phyloP scores from a whole-genome alignment of 2,797 vertebrate species.

The Enteromius viviparus region DNA sequence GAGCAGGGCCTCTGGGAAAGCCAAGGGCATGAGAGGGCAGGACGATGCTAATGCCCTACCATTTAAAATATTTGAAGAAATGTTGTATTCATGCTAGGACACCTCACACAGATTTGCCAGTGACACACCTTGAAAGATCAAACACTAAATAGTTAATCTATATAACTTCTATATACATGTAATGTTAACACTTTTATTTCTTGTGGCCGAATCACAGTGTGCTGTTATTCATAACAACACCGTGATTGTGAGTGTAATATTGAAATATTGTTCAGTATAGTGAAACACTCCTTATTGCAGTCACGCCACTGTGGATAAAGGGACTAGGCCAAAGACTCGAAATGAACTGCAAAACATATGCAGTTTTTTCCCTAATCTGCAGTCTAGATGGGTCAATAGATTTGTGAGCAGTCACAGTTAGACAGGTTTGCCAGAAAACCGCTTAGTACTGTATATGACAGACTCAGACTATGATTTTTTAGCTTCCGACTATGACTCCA shows the following conservation, averaged over 20 bases:
- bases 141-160: neutral
- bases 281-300: neutral
- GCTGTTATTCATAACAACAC: neutral
- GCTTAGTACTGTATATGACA: neutral
- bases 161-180: neutral
- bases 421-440: neutral
- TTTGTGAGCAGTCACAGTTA: neutral
- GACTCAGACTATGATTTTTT: neutral
- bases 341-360: neutral
- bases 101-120: neutral
- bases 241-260: neutral
- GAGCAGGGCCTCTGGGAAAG: slow-evolving; percentile 44
- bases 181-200: neutral
- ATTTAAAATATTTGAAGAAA: slow-evolving; percentile 27
- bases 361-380: neutral
- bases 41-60: slow-evolving; percentile 1
- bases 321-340: neutral
- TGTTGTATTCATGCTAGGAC: neutral
- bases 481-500: neutral
- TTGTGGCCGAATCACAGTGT: neutral
- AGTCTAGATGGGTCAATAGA: neutral
- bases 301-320: neutral
- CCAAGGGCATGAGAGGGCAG: slow-evolving; percentile 36
- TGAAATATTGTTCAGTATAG: neutral
- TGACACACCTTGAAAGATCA: neutral